These are phyloP conservation scores for Standfussiana lucernea DNA, from an alignment of 2,888 invertebrate genomes.

Conservation along the genomic window DNA sequence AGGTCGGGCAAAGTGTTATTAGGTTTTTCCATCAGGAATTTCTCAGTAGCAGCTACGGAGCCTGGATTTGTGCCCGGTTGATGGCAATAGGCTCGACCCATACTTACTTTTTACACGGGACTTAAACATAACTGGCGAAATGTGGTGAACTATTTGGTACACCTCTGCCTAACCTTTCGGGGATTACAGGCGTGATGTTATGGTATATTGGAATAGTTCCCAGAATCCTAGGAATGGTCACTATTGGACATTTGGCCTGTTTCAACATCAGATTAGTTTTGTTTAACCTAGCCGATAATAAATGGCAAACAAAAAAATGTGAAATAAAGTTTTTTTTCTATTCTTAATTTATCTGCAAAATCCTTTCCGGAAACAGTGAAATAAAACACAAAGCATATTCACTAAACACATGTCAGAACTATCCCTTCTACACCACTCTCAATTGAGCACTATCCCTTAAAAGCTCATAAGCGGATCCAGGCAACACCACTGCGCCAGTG, in stretches of 20 bases:
- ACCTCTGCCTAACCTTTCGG: no score
- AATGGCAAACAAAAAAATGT: neutral
- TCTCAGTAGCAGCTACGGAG: no score
- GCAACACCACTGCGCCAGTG: slow-evolving; percentile 18
- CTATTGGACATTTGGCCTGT: neutral
- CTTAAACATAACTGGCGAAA: no score
- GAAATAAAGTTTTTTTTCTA: neutral
- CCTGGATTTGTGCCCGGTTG: no score
- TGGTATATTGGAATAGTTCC: no score
- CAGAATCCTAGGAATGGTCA: neutral
- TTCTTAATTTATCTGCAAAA: neutral
- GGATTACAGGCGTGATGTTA: no score
- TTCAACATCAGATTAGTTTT: neutral
- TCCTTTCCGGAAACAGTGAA: neutral
- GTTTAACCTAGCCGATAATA: neutral
- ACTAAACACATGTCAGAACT: neutral
- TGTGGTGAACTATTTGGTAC: no score
- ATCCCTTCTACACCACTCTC: slow-evolving; percentile 5
- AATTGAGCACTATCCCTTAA: slow-evolving; percentile 45
- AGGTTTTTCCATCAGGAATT: no score
- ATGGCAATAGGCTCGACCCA: no score
- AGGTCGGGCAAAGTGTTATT: no score
- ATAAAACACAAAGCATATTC: slow-evolving; percentile 1
- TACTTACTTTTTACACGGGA: no score
- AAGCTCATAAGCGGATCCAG: slow-evolving; percentile 55